These are phyloP conservation scores for Caenorhabditis imperialis DNA, from an alignment of 2,888 invertebrate genomes.

Conservation along the genomic window DNA sequence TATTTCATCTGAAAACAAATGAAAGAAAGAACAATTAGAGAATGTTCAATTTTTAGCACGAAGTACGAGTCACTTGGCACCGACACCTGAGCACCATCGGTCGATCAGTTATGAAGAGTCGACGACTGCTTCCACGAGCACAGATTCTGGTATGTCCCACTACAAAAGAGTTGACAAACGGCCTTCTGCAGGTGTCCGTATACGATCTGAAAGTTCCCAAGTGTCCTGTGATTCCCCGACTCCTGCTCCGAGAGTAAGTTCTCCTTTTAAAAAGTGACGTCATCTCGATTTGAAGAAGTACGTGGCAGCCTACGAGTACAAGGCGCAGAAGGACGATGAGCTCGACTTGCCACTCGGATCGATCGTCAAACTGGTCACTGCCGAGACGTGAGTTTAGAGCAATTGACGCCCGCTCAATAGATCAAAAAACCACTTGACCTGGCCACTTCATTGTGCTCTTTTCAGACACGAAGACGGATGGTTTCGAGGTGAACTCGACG, in stretches of 20 bases:
- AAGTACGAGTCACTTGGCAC: constrained; percentile 48
- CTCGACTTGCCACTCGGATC: constrained; percentile 65
- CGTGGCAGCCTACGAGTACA: constrained; percentile 63
- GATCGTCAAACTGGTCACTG: constrained; percentile 48
- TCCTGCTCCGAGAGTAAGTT: constrained; percentile 9
- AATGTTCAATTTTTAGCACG: constrained; percentile 42
- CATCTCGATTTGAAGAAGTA: too few species aligned
- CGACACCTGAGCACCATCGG: constrained; percentile 44
- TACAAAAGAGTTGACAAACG: too few species aligned
- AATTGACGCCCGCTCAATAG: constrained; percentile 5
- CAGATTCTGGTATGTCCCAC: constrained; percentile 23
- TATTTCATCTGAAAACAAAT: too few species aligned
- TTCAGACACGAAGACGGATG: constrained; percentile 52
- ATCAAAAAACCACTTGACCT: constrained; percentile 14
- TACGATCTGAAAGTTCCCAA: constrained; percentile 35
- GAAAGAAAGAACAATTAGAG: too few species aligned
- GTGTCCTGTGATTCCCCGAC: constrained; percentile 21
- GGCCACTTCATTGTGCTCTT: constrained; percentile 12
- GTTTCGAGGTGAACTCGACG: constrained; percentile 44
- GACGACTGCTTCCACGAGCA: constrained; percentile 42
- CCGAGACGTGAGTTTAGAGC: constrained; percentile 42
- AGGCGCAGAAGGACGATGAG: constrained; percentile 66
- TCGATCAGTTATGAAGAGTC: constrained; percentile 45
- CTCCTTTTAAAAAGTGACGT: too few species aligned
- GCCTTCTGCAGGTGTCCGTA: constrained; percentile 7